Percentiles rank a stretch among this genome's conserved stretches.
Evolutionary conservation across 1,140 invertebrate genomes (phyloP).

Genomic region (Asobara japonica): DNA sequence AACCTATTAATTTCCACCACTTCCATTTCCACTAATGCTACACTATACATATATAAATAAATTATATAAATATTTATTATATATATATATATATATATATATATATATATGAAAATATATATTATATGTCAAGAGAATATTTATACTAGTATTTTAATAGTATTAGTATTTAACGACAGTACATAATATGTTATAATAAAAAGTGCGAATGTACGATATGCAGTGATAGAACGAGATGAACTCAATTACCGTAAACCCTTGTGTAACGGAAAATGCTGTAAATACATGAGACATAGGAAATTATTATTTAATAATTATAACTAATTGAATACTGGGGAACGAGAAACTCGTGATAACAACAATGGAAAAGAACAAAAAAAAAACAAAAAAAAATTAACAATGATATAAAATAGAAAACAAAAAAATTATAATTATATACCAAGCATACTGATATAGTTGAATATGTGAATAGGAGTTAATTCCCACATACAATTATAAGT

Average conservation of each 20-base stretch:
- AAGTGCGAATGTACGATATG: slow-evolving; percentile 47
- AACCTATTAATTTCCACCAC: slow-evolving; percentile 16
- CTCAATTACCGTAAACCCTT: slow-evolving; percentile 17
- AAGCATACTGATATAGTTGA: slow-evolving; percentile 49
- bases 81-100: slow-evolving; percentile 42
- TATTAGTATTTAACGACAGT: slow-evolving; percentile 53
- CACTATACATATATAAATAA: slow-evolving; percentile 54
- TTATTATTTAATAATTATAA: slow-evolving; percentile 12
- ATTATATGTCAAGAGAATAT: slow-evolving; percentile 59
- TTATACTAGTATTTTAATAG: slow-evolving; percentile 67
- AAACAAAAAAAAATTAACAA: background rate
- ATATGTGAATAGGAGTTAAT: slow-evolving; percentile 50
- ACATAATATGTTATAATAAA: slow-evolving; percentile 38
- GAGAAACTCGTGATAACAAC: slow-evolving; percentile 40
- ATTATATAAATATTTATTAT: slow-evolving; percentile 44
- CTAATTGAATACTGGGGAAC: slow-evolving; percentile 36
- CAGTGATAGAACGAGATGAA: slow-evolving; percentile 36
- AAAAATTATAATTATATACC: slow-evolving; percentile 52
- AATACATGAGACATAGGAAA: slow-evolving; percentile 50
- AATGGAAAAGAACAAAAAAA: slow-evolving; percentile 43
- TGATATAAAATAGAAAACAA: slow-evolving; percentile 43
- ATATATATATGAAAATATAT: slow-evolving; percentile 45
- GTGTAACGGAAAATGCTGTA: slow-evolving; percentile 47
- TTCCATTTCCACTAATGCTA: slow-evolving; percentile 35
- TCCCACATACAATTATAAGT: slow-evolving; percentile 42